phyloP scores from a whole-genome alignment of 2,113 vertebrate species.

The Onychostruthus taczanowskii region DNA sequence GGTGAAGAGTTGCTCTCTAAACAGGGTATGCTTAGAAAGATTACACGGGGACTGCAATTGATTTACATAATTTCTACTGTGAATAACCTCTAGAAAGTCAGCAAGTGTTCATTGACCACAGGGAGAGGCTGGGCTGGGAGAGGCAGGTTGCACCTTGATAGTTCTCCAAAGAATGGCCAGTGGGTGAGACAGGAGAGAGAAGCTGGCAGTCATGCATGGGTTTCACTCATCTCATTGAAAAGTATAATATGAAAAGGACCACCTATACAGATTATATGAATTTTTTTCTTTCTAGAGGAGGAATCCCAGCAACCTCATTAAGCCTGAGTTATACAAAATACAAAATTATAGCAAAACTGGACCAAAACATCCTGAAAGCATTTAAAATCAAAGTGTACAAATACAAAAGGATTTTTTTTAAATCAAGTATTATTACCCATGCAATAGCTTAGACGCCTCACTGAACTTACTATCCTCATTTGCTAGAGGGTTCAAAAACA shows the following conservation, averaged over 20 bases:
- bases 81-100: background rate
- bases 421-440: background rate
- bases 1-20: background rate
- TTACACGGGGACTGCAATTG: background rate
- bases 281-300: background rate
- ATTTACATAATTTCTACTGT: background rate
- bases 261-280: background rate
- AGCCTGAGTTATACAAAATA: background rate
- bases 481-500: background rate
- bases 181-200: background rate
- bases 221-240: background rate
- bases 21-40: background rate
- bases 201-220: background rate
- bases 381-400: background rate
- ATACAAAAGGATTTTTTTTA: background rate
- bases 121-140: background rate
- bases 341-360: background rate
- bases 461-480: background rate
- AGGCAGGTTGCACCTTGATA: background rate
- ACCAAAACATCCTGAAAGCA: background rate
- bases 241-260: background rate
- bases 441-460: background rate
- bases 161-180: background rate
- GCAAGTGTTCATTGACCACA: background rate
- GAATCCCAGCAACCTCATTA: background rate